These are phyloP conservation scores for Pasiphila rectangulata DNA, from an alignment of 2,888 invertebrate genomes.

Conservation along the genomic window DNA sequence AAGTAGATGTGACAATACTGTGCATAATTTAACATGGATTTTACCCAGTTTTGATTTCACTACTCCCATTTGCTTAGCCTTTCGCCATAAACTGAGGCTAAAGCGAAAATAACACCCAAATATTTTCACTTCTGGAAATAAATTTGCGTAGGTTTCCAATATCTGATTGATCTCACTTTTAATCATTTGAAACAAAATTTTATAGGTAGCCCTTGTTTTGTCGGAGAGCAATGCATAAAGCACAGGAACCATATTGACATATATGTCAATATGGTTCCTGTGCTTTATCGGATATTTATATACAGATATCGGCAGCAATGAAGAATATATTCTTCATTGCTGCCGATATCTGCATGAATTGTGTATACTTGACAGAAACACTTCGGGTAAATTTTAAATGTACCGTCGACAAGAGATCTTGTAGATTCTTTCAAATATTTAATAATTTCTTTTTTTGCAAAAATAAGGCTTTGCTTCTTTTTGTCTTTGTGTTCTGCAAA, in stretches of 20 bases:
- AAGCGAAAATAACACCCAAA: too few relatives aligned
- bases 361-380: constrained; percentile 24
- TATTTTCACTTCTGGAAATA: too few relatives aligned
- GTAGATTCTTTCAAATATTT: constrained; percentile 20
- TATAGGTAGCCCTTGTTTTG: constrained; percentile 14
- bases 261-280: constrained; percentile 22
- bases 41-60: not conserved
- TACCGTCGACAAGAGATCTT: too few relatives aligned
- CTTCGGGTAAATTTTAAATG: constrained; percentile 22
- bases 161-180: too few relatives aligned
- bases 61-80: not conserved
- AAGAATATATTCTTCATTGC: too few relatives aligned
- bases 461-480: constrained; percentile 4
- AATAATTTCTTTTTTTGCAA: constrained; percentile 35
- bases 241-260: constrained; percentile 22
- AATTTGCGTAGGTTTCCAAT: too few relatives aligned
- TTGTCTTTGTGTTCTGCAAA: constrained; percentile 8
- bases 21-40: not conserved
- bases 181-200: too few relatives aligned
- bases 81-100: too few relatives aligned
- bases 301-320: too few relatives aligned
- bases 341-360: constrained; percentile 24
- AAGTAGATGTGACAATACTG: not conserved
- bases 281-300: too few relatives aligned
- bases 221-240: constrained; percentile 28